These are phyloP conservation scores for Acanthurus tractus DNA, from an alignment of 2,797 vertebrate genomes.

Conservation along the genomic window DNA sequence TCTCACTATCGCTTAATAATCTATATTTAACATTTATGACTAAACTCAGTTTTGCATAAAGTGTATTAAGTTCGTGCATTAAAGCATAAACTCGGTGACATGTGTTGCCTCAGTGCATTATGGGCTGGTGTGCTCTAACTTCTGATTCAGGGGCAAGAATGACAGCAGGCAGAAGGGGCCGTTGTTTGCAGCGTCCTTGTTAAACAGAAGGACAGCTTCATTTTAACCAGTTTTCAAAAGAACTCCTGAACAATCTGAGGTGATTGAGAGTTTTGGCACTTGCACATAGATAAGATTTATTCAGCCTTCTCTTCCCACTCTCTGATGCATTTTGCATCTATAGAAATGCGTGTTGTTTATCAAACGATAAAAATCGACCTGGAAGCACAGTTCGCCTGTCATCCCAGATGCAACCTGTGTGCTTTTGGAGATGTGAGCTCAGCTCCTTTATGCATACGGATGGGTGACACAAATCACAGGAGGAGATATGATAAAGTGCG, in stretches of 20 bases:
- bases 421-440: slow-evolving; percentile 18
- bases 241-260: slow-evolving; percentile 7
- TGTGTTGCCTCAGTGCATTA: background rate
- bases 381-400: slow-evolving; percentile 21
- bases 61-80: background rate
- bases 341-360: background rate
- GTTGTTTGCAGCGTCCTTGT: background rate
- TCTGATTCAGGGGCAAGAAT: background rate
- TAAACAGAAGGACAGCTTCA: slow-evolving; percentile 19
- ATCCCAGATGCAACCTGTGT: slow-evolving; percentile 9
- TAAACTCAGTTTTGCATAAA: background rate
- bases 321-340: slow-evolving; percentile 13
- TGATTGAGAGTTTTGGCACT: slow-evolving; percentile 10
- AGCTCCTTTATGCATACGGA: slow-evolving; percentile 4
- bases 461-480: slow-evolving; percentile 17
- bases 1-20: background rate
- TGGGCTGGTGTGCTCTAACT: background rate
- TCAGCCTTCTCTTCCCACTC: background rate
- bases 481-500: slow-evolving; percentile 12
- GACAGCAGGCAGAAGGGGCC: background rate
- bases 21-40: background rate
- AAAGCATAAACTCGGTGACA: background rate
- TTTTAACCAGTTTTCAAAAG: background rate
- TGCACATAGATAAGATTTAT: slow-evolving; percentile 1
- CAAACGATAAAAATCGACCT: background rate